Conservation (phyloP, 2,797 vertebrate species). For the Peromyscus aztecus region DNA sequence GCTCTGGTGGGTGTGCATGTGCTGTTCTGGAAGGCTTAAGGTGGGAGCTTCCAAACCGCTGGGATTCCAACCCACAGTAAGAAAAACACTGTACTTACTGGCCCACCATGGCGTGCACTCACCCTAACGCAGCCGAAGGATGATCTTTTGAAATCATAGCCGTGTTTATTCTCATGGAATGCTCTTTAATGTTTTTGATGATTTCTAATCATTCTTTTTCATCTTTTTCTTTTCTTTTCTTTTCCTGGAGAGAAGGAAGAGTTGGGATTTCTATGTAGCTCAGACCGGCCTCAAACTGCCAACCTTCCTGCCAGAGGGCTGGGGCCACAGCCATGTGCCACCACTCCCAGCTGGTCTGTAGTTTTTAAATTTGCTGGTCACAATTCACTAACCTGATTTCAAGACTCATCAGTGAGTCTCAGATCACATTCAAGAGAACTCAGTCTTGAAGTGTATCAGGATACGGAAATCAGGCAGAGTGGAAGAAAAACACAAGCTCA, state of each 20-base stretch:
- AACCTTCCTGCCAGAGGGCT: no score
- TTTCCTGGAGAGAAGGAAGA: neutral
- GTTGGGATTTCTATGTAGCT: neutral
- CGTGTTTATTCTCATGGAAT: neutral
- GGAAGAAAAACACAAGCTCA: neutral
- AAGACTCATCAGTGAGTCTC: neutral
- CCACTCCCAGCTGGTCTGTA: neutral
- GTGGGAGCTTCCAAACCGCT: neutral
- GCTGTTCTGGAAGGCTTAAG: neutral
- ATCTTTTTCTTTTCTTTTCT: neutral
- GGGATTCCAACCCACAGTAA: neutral
- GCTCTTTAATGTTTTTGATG: neutral
- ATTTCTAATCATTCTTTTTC: neutral
- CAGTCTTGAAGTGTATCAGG: neutral
- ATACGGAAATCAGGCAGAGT: neutral
- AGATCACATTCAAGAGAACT: neutral
- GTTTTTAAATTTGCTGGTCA: neutral
- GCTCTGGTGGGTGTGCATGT: rapidly evolving
- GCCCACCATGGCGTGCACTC: neutral
- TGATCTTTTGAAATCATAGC: neutral
- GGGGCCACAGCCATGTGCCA: neutral
- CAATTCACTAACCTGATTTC: neutral
- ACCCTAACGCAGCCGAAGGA: neutral
- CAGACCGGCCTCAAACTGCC: neutral
- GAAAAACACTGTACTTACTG: neutral